A percentile compares a stretch with the other conserved stretches of the same genome.
Evolutionary conservation across 2,888 invertebrate species (phyloP).

Genomic region (Limenitis camilla): DNA sequence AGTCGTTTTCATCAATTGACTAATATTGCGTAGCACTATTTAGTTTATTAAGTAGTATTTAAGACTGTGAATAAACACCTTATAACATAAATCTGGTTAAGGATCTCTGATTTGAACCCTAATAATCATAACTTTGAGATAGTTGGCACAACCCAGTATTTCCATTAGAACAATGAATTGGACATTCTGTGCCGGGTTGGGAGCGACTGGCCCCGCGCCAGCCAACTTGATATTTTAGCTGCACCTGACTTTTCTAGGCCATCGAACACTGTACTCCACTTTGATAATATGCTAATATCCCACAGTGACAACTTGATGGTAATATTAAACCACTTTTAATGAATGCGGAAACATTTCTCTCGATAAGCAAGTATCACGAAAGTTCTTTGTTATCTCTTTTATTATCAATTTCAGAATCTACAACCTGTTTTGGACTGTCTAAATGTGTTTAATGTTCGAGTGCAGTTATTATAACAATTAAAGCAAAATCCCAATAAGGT

Average conservation of each 20-base stretch:
- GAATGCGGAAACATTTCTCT: not conserved
- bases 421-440: too few relatives aligned
- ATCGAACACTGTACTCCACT: constrained; percentile 3
- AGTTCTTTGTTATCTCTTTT: too few relatives aligned
- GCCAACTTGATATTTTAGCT: constrained; percentile 3
- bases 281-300: constrained; percentile 6
- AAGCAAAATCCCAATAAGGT: not conserved
- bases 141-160: not conserved
- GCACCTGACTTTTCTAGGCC: constrained; percentile 13
- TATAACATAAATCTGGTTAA: too few relatives aligned
- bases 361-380: not conserved
- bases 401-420: too few relatives aligned
- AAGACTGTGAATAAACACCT: too few relatives aligned
- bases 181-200: constrained; percentile 2
- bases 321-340: constrained; percentile 2
- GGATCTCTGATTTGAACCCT: too few relatives aligned
- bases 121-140: not conserved
- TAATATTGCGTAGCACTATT: too few relatives aligned
- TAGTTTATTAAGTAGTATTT: too few relatives aligned
- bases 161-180: constrained; percentile 6
- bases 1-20: too few relatives aligned
- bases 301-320: constrained; percentile 3
- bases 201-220: constrained; percentile 10
- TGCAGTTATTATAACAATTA: too few relatives aligned
- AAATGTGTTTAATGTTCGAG: too few relatives aligned